phyloP scores from a whole-genome alignment of 2,113 vertebrate genomes.

The Ivindomyrus marchei region DNA sequence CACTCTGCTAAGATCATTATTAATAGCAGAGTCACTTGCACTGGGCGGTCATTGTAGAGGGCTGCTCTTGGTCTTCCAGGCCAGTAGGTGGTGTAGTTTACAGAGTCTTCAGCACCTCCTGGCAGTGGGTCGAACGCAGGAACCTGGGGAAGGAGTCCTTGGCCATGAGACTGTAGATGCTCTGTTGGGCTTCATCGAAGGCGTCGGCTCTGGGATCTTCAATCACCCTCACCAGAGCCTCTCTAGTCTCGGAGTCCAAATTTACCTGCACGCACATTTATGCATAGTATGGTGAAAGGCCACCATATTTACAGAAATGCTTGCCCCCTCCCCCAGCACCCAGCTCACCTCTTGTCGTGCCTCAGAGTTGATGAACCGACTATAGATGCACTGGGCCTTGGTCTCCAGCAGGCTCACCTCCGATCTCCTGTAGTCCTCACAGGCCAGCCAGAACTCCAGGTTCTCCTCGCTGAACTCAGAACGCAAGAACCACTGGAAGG shows the following conservation, averaged over 20 bases:
- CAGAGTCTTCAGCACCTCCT: conserved; percentile 45
- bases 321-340: background rate
- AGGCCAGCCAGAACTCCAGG: conserved; percentile 87
- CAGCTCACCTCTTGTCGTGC: conserved; percentile 73
- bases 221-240: conserved; percentile 61
- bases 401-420: conserved; percentile 50
- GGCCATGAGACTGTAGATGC: conserved; percentile 81
- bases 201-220: conserved; percentile 58
- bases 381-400: conserved; percentile 76
- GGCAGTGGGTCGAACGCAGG: conserved; percentile 70
- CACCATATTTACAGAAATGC: background rate
- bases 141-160: conserved; percentile 86
- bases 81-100: conserved; percentile 20
- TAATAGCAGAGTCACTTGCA: background rate
- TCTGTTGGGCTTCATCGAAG: conserved; percentile 73
- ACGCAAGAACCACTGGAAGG: conserved; percentile 75
- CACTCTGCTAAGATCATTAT: background rate
- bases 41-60: background rate
- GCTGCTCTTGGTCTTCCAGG: background rate
- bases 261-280: conserved; percentile 68
- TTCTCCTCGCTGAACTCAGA: conserved; percentile 92
- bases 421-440: conserved; percentile 76
- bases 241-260: conserved; percentile 82
- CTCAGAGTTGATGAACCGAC: conserved; percentile 72
- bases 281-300: background rate